phyloP scores from a whole-genome alignment of 2,888 invertebrate genomes.

The Acrobasis suavella region DNA sequence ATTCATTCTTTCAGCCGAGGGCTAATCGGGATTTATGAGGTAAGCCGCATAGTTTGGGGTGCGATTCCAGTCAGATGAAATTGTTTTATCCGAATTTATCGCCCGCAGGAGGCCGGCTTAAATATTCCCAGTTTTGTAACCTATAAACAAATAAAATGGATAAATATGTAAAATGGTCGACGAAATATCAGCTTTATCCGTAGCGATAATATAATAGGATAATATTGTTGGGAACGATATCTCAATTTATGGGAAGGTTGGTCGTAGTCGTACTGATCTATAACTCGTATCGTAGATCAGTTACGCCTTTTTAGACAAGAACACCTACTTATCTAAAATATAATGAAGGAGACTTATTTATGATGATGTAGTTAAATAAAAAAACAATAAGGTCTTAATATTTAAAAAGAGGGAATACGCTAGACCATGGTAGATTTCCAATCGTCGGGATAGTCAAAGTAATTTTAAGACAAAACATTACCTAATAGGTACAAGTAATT shows the following conservation, averaged over 20 bases:
- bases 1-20: slow-evolving; percentile 61
- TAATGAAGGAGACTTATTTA: too few relatives aligned
- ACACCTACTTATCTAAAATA: too few relatives aligned
- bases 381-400: too few relatives aligned
- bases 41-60: slow-evolving; percentile 68
- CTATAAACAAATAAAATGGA: slow-evolving; percentile 50
- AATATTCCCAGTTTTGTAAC: slow-evolving; percentile 57
- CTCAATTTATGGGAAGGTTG: neutral
- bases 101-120: slow-evolving; percentile 62
- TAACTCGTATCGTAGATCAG: too few relatives aligned
- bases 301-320: too few relatives aligned
- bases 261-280: neutral
- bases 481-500: too few relatives aligned
- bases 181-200: slow-evolving; percentile 16
- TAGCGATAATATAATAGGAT: slow-evolving; percentile 12
- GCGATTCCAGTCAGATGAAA: slow-evolving; percentile 67
- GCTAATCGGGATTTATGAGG: slow-evolving; percentile 71
- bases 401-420: too few relatives aligned
- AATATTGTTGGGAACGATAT: neutral
- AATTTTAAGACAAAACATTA: too few relatives aligned
- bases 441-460: too few relatives aligned
- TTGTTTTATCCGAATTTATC: slow-evolving; percentile 77
- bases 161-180: slow-evolving; percentile 23
- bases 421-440: too few relatives aligned
- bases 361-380: too few relatives aligned